Conservation (phyloP, 1,140 invertebrate genomes). For the Sycophaga agraensis region DNA sequence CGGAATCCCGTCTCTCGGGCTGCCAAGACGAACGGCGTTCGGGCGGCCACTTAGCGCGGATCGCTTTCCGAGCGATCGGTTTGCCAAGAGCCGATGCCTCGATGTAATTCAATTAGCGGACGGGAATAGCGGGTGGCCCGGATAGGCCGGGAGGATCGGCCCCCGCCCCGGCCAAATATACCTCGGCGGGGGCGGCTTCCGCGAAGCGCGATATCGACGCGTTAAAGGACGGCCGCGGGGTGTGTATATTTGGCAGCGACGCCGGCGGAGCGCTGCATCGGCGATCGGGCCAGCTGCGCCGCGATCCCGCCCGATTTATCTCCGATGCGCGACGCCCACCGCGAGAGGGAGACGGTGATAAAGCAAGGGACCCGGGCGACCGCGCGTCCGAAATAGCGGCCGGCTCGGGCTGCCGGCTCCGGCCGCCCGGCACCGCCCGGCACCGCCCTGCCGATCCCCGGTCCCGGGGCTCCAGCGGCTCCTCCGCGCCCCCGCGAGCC, state of each 20-base stretch:
- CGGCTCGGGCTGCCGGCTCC: conserved; percentile 29
- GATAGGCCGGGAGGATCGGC: too few species aligned
- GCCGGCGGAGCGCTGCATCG: conserved; percentile 38
- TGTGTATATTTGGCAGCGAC: conserved; percentile 49
- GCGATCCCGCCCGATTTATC: conserved; percentile 54
- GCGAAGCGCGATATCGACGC: conserved; percentile 30
- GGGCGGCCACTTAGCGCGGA: neutral
- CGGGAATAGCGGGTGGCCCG: neutral
- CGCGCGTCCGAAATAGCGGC: conserved; percentile 49
- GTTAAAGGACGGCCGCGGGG: conserved; percentile 39
- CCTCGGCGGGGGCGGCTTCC: neutral
- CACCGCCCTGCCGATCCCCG: too few species aligned
- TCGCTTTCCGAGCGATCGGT: conserved; percentile 3
- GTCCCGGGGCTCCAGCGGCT: too few species aligned
- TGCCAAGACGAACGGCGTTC: conserved; percentile 12
- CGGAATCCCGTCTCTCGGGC: neutral
- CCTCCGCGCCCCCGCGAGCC: neutral
- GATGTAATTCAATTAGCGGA: conserved; percentile 13
- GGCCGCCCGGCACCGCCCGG: too few species aligned
- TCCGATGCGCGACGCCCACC: conserved; percentile 52
- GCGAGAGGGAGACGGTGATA: conserved; percentile 31
- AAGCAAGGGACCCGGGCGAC: conserved; percentile 29
- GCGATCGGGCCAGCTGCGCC: conserved; percentile 46
- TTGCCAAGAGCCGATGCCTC: conserved; percentile 18
- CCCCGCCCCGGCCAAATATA: too few species aligned